phyloP scores from a whole-genome alignment of 2,888 invertebrate genomes.

The Nomada hirtipes region DNA sequence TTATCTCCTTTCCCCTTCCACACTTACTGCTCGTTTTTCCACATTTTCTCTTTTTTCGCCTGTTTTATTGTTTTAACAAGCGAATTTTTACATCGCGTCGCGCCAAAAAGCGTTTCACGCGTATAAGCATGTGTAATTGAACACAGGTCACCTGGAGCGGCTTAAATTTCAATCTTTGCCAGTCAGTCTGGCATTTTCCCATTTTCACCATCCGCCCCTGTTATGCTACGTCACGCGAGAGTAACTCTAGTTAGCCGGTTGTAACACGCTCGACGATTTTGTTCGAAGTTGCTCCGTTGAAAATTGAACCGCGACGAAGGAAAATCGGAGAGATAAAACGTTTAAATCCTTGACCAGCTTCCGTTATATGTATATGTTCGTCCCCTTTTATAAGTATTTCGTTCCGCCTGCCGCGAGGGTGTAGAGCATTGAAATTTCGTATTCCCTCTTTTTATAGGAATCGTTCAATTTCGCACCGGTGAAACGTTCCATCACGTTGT shows the following conservation, averaged over 20 bases:
- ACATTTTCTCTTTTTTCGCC: not conserved
- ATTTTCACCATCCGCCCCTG: not conserved
- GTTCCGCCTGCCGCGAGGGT: too few relatives aligned
- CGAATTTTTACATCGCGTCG: slow-evolving; percentile 52
- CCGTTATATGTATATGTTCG: not conserved
- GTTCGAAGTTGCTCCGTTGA: slow-evolving; percentile 5
- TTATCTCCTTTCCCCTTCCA: not conserved
- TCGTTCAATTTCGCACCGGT: not conserved
- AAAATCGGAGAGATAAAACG: not conserved
- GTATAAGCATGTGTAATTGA: slow-evolving; percentile 67
- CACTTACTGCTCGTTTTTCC: not conserved
- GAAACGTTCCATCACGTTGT: not conserved
- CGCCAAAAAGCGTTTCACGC: slow-evolving; percentile 59
- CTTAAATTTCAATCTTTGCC: slow-evolving; percentile 64
- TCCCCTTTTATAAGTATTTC: too few relatives aligned
- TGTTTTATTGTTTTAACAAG: slow-evolving; percentile 29
- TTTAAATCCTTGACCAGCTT: not conserved
- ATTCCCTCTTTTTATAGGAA: not conserved
- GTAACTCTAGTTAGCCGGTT: slow-evolving; percentile 28
- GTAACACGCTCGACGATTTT: slow-evolving; percentile 40
- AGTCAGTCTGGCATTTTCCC: slow-evolving; percentile 26
- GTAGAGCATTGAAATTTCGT: too few relatives aligned
- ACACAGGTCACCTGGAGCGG: slow-evolving; percentile 42
- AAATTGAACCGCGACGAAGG: slow-evolving; percentile 3
- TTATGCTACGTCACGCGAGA: slow-evolving; percentile 41